A percentile compares a stretch with the other conserved stretches of the same genome.
phyloP scores from a whole-genome alignment of 1,140 invertebrate species.

The Leptinotarsa defecta region DNA sequence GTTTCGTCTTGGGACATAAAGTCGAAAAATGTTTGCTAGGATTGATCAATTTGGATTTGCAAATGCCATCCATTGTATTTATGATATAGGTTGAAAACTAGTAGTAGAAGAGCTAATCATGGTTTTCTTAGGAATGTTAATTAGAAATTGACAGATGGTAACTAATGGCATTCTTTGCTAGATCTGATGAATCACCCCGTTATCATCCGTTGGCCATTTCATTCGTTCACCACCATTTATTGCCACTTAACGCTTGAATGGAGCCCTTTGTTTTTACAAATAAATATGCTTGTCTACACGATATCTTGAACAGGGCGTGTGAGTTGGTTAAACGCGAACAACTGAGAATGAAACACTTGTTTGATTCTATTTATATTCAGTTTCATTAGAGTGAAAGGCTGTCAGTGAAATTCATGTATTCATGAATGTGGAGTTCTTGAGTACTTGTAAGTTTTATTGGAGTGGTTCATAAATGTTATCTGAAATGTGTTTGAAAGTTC shows the following conservation, averaged over 20 bases:
- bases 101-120: too few relatives aligned
- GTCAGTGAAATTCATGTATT: neutral
- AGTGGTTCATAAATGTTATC: too few relatives aligned
- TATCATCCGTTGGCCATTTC: neutral
- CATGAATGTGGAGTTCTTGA: too few relatives aligned
- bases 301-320: slow-evolving; percentile 2
- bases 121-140: too few relatives aligned
- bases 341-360: slow-evolving; percentile 11
- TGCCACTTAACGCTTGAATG: slow-evolving; percentile 12
- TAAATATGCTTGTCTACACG: slow-evolving; percentile 5
- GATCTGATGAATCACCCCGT: neutral
- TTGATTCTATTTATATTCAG: slow-evolving; percentile 4
- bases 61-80: too few relatives aligned
- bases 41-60: too few relatives aligned
- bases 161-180: neutral
- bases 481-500: too few relatives aligned
- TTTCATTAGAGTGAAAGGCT: neutral
- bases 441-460: too few relatives aligned
- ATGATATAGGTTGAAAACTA: too few relatives aligned
- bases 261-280: slow-evolving; percentile 5
- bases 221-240: slow-evolving; percentile 3
- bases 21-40: too few relatives aligned
- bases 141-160: too few relatives aligned
- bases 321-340: neutral
- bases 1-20: too few relatives aligned